Evolutionary conservation across 2,888 invertebrate species (phyloP).

Genomic region (Phengaris arion): DNA sequence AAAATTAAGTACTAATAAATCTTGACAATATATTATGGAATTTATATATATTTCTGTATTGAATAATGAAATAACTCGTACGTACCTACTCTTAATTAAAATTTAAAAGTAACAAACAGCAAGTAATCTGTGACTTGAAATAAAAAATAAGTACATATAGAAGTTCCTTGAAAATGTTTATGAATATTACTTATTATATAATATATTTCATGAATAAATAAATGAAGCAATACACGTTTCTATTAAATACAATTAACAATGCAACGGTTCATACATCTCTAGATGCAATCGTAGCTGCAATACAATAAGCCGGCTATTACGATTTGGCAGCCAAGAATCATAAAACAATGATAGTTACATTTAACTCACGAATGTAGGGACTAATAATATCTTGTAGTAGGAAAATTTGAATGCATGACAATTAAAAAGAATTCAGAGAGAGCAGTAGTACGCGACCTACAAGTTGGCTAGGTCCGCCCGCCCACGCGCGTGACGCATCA

Average conservation of each 20-base stretch:
- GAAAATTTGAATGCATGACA: constrained; percentile 31
- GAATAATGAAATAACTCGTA: no score
- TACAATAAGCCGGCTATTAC: constrained; percentile 33
- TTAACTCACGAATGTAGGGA: constrained; percentile 29
- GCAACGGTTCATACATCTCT: constrained; percentile 8
- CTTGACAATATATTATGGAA: no score
- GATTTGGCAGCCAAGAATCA: constrained; percentile 36
- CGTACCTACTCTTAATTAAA: no score
- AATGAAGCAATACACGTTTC: background rate
- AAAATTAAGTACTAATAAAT: no score
- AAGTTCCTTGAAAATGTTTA: no score
- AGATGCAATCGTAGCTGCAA: constrained; percentile 21
- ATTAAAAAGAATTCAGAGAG: constrained; percentile 19
- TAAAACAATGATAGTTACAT: constrained; percentile 36
- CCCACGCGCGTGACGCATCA: constrained; percentile 42
- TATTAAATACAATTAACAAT: constrained; percentile 10
- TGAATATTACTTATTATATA: no score
- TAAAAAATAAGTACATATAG: no score
- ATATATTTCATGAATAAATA: background rate
- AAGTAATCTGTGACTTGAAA: no score
- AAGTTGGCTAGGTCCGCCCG: constrained; percentile 38
- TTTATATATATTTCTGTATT: no score
- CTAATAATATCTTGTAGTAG: constrained; percentile 35
- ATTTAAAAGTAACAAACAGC: no score
- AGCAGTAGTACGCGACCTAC: constrained; percentile 37